Conservation (phyloP, 2,797 vertebrate genomes). For the Acrossocheilus wenchowensis region DNA sequence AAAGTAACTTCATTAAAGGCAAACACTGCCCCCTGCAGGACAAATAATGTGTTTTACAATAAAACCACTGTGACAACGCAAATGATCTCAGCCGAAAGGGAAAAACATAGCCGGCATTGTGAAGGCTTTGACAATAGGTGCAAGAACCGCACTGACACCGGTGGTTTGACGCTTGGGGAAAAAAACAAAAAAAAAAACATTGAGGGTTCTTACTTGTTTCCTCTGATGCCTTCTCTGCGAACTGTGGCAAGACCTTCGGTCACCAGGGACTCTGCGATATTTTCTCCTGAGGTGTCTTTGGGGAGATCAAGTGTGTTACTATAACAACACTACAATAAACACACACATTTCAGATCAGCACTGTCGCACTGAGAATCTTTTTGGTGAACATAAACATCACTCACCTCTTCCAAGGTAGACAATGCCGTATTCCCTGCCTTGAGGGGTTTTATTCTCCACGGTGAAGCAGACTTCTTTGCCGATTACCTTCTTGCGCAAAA, state of each 20-base stretch:
- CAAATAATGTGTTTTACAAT: background rate
- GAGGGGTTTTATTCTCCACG: conserved; percentile 90
- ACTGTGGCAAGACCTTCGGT: conserved; percentile 89
- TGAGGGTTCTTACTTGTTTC: conserved; percentile 78
- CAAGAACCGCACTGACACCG: background rate
- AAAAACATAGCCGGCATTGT: conserved; percentile 16
- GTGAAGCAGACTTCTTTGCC: conserved; percentile 98
- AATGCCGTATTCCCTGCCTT: conserved; percentile 93
- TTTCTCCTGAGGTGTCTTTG: conserved; percentile 91
- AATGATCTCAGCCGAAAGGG: background rate
- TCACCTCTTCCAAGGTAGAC: conserved; percentile 94
- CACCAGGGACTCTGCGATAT: conserved; percentile 92
- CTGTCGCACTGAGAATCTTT: background rate
- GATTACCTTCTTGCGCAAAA: conserved; percentile 95
- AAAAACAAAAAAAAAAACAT: background rate
- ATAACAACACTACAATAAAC: background rate
- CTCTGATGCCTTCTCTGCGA: conserved; percentile 92
- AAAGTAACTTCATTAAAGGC: background rate
- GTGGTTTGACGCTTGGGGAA: background rate
- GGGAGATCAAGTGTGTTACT: conserved; percentile 17
- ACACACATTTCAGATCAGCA: background rate
- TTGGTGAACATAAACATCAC: conserved; percentile 2
- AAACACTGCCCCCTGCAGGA: conserved; percentile 14
- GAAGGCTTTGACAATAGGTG: conserved; percentile 16
- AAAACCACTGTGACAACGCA: background rate